phyloP scores from a whole-genome alignment of 35 echinoderm and acorn worm genomes.

The Lytechinus pictus region DNA sequence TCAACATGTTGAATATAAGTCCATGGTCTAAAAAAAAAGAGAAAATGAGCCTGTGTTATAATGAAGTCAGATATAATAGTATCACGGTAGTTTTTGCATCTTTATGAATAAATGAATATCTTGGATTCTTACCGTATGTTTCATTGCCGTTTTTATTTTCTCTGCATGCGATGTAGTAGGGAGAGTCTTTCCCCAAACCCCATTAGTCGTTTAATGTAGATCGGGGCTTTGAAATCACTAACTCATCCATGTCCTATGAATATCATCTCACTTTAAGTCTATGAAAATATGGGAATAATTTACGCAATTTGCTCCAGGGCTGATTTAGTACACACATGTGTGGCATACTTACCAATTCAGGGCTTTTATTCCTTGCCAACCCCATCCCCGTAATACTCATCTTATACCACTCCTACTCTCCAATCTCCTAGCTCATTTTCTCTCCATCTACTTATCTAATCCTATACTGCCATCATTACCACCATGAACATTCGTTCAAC shows the following conservation, averaged over 20 bases:
- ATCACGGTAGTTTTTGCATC: background rate
- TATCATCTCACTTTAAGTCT: background rate
- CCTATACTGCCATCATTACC: no score
- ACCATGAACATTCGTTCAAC: no score
- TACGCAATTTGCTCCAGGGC: background rate
- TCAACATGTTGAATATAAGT: no score
- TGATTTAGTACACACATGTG: background rate
- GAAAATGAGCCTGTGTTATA: background rate
- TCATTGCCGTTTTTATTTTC: background rate
- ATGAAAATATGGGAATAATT: background rate
- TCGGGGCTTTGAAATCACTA: slow-evolving; percentile 16
- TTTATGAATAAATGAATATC: slow-evolving; percentile 21
- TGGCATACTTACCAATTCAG: background rate
- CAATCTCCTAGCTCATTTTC: background rate
- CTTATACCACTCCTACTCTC: background rate
- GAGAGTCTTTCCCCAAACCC: background rate
- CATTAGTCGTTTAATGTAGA: background rate
- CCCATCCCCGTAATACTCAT: no score
- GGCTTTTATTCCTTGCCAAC: background rate
- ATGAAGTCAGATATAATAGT: background rate
- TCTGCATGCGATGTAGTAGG: background rate
- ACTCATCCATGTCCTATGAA: background rate
- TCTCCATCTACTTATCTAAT: background rate
- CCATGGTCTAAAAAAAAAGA: background rate
- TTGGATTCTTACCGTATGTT: background rate